Conservation (phyloP, 2,797 vertebrate species). For the Agapornis canus region DNA sequence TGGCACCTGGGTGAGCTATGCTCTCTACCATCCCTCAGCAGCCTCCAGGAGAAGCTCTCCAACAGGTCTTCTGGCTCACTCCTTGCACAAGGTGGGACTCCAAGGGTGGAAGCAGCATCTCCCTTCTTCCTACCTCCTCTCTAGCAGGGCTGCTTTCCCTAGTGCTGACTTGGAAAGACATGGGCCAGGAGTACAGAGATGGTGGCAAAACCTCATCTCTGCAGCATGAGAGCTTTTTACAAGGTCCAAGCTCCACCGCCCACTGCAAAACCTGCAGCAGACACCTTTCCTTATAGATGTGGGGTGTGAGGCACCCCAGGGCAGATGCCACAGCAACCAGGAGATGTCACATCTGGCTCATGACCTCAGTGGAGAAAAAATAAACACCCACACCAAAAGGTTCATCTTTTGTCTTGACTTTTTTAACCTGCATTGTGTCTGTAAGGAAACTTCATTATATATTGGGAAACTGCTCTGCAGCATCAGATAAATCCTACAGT, state of each 20-base stretch:
- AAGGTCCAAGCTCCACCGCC: background rate
- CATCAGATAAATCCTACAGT: background rate
- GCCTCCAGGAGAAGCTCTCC: background rate
- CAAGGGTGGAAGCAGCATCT: background rate
- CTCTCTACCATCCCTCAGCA: background rate
- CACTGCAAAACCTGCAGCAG: background rate
- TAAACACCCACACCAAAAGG: rapidly evolving
- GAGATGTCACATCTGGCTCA: rapidly evolving
- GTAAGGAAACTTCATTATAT: background rate
- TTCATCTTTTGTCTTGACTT: background rate
- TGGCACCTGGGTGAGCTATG: too few species aligned
- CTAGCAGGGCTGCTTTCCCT: background rate
- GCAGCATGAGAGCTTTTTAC: background rate
- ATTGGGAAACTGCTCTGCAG: background rate
- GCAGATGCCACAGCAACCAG: background rate
- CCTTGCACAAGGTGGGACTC: background rate
- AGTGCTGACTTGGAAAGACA: background rate
- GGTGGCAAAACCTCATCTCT: background rate
- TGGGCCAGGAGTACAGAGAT: rapidly evolving
- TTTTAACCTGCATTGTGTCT: background rate
- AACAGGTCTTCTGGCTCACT: background rate
- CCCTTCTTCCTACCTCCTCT: background rate
- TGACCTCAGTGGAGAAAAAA: too few species aligned
- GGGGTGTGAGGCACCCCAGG: too few species aligned
- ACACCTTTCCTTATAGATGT: background rate